These are phyloP conservation scores for Holacanthus passer DNA, from an alignment of 2,113 vertebrate species.

Conservation along the genomic window DNA sequence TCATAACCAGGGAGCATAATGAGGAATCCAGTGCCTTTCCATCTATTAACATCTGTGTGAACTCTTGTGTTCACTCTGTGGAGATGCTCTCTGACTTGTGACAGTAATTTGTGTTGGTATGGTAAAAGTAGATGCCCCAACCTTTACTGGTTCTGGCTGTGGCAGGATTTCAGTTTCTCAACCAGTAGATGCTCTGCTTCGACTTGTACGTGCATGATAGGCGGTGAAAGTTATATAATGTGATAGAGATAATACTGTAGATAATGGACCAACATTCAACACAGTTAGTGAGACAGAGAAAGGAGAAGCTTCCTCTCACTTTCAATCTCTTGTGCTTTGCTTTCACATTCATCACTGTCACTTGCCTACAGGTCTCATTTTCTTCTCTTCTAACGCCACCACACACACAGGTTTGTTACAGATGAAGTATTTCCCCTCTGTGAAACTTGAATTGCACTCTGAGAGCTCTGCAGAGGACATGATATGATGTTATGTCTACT, in stretches of 20 bases:
- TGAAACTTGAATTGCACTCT: slow-evolving; percentile 18
- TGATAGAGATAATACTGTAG: not conserved
- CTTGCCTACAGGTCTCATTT: slow-evolving; percentile 17
- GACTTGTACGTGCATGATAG: not conserved
- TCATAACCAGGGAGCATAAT: not conserved
- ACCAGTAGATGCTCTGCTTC: not conserved
- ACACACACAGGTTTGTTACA: slow-evolving; percentile 2
- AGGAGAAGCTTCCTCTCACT: not conserved
- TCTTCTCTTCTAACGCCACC: slow-evolving; percentile 9
- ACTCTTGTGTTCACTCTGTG: not conserved
- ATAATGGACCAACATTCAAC: not conserved
- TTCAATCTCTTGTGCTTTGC: not conserved
- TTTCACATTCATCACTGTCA: not conserved
- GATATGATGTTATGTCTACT: slow-evolving; percentile 32
- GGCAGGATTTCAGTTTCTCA: not conserved
- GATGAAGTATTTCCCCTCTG: slow-evolving; percentile 45
- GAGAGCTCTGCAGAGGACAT: not conserved
- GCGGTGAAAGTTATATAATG: not conserved
- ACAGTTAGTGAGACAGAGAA: not conserved
- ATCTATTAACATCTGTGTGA: not conserved
- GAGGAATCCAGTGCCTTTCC: not conserved
- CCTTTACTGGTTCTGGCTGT: not conserved
- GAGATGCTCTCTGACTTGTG: not conserved
- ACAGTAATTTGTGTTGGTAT: not conserved
- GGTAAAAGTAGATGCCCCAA: not conserved